Percentiles rank a stretch among this genome's conserved stretches.
phyloP scores from a whole-genome alignment of 2,888 invertebrate species.

The Drosophila mettleri region DNA sequence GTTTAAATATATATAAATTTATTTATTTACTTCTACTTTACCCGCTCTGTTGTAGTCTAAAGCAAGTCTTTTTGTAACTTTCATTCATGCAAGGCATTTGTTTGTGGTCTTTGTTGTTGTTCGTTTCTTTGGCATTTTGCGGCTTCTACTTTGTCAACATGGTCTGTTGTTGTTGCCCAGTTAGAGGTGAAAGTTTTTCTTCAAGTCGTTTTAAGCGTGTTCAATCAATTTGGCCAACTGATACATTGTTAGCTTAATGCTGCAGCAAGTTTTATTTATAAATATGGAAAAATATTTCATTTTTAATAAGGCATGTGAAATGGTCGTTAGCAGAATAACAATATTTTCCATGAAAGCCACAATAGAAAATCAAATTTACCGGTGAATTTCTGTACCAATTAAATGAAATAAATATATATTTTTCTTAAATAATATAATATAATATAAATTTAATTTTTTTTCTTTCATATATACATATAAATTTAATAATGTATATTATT shows the following conservation, averaged over 20 bases:
- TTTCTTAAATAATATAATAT: too few species aligned
- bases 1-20: background rate
- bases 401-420: background rate
- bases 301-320: conserved; percentile 1
- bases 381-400: too few species aligned
- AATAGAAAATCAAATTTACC: background rate
- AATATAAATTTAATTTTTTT: too few species aligned
- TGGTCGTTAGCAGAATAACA: background rate
- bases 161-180: conserved; percentile 42
- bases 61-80: conserved; percentile 72
- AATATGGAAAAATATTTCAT: conserved; percentile 1
- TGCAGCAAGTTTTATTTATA: conserved; percentile 6
- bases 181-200: conserved; percentile 80
- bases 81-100: conserved; percentile 73
- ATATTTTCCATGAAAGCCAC: too few species aligned
- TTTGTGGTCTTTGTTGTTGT: conserved; percentile 31
- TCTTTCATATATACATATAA: too few species aligned
- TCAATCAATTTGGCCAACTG: conserved; percentile 57
- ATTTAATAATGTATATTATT: too few species aligned
- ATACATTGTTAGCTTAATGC: conserved; percentile 33
- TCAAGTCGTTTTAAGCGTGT: conserved; percentile 53
- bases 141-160: conserved; percentile 68
- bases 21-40: conserved; percentile 8
- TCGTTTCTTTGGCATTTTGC: conserved; percentile 60
- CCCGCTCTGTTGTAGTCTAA: conserved; percentile 30